A percentile compares a stretch with the other conserved stretches of the same genome.
Conservation (phyloP, 2,888 invertebrate genomes). For the Cryptus viduatorius region DNA sequence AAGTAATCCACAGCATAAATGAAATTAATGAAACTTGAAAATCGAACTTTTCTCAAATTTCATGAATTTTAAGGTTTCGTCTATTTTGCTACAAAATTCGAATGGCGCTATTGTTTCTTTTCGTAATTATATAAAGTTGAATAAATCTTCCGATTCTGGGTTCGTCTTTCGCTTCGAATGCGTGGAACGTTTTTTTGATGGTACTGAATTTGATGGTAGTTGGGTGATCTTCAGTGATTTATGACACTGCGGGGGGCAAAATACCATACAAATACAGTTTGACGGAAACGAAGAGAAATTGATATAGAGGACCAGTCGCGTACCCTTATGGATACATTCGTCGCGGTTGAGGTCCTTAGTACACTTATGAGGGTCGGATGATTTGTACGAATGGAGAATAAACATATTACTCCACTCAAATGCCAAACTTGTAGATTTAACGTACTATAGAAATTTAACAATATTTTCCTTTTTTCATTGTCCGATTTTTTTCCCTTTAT, state of each 20-base stretch:
- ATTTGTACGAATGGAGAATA: not conserved
- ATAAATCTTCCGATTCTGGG: too few relatives aligned
- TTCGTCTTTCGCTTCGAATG: not conserved
- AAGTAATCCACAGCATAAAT: too few relatives aligned
- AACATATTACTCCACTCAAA: conserved; percentile 23
- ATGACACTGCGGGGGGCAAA: not conserved
- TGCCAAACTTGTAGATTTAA: not conserved
- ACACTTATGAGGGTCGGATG: not conserved
- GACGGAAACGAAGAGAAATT: not conserved
- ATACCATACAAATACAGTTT: not conserved
- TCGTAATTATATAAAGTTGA: too few relatives aligned
- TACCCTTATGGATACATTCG: not conserved
- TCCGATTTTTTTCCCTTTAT: too few relatives aligned
- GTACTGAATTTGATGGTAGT: not conserved
- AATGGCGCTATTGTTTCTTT: too few relatives aligned
- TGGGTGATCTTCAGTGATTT: not conserved
- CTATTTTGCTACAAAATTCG: too few relatives aligned
- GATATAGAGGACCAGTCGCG: not conserved
- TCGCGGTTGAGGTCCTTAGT: not conserved
- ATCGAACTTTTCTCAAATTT: too few relatives aligned
- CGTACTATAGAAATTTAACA: too few relatives aligned
- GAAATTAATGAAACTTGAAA: too few relatives aligned
- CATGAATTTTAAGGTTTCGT: too few relatives aligned
- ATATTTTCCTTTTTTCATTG: too few relatives aligned
- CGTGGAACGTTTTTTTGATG: not conserved